A percentile compares a stretch with the other conserved stretches of the same genome.
These are phyloP conservation scores for Scomber colias DNA, from an alignment of 2,113 vertebrate genomes.

Conservation along the genomic window DNA sequence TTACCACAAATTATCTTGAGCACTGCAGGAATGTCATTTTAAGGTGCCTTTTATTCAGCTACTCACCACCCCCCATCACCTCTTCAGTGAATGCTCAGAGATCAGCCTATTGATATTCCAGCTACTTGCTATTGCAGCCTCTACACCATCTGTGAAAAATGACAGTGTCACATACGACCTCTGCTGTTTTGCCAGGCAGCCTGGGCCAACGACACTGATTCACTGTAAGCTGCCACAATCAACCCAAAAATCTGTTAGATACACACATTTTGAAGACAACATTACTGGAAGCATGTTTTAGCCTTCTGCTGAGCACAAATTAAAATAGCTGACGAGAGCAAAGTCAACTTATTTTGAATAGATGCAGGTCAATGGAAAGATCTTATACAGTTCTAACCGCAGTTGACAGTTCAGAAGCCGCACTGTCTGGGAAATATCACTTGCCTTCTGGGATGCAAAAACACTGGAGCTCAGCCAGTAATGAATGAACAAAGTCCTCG, in stretches of 20 bases:
- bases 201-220: not conserved
- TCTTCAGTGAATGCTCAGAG: conserved; percentile 23
- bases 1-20: conserved; percentile 55
- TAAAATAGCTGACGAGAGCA: conserved; percentile 15
- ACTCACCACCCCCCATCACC: not conserved
- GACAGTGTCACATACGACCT: conserved; percentile 60
- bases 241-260: conserved; percentile 8
- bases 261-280: conserved; percentile 8
- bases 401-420: conserved; percentile 50
- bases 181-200: conserved; percentile 29
- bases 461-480: conserved; percentile 45
- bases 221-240: conserved; percentile 12
- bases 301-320: conserved; percentile 20
- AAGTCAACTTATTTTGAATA: conserved; percentile 25
- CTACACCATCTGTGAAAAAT: conserved; percentile 66
- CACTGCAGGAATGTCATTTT: conserved; percentile 51
- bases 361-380: conserved; percentile 41
- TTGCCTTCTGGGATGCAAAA: conserved; percentile 41
- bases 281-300: conserved; percentile 6
- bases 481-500: conserved; percentile 54
- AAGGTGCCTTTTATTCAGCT: conserved; percentile 51
- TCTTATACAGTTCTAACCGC: conserved; percentile 31
- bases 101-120: conserved; percentile 61
- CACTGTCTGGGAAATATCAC: conserved; percentile 47
- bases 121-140: conserved; percentile 30